A percentile compares a stretch with the other conserved stretches of the same genome.
phyloP scores from a whole-genome alignment of 1,140 invertebrate genomes.

The Coelopa frigida region DNA sequence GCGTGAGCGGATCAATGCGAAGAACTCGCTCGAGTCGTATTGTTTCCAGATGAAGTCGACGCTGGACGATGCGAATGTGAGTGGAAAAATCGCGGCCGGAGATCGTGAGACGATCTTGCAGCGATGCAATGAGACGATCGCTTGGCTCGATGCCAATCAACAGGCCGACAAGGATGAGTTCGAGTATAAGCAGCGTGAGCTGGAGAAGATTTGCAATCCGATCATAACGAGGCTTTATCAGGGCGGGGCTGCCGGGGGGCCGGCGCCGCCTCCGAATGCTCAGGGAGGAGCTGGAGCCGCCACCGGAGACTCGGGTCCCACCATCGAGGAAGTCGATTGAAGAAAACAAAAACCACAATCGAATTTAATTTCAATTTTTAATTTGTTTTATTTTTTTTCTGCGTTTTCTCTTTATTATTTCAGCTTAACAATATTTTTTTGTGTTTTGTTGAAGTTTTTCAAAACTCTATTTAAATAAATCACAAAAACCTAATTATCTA shows the following conservation, averaged over 20 bases:
- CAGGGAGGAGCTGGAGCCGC: constrained; percentile 48
- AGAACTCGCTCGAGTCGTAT: constrained; percentile 89
- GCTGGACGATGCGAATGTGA: constrained; percentile 79
- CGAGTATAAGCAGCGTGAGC: constrained; percentile 83
- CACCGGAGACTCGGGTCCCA: constrained; percentile 65
- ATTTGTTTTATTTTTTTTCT: no score
- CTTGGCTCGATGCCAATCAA: constrained; percentile 93
- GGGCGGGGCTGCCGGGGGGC: constrained; percentile 43
- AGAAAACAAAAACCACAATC: constrained; percentile 16
- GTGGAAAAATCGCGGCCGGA: constrained; percentile 75
- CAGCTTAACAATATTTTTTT: no score
- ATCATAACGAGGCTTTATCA: constrained; percentile 79
- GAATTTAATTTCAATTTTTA: no score
- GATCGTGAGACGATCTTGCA: constrained; percentile 81
- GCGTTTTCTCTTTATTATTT: no score
- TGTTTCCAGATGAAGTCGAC: constrained; percentile 96
- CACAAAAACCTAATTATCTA: not conserved
- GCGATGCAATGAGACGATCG: constrained; percentile 86
- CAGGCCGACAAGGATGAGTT: constrained; percentile 87
- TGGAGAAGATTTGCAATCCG: constrained; percentile 75
- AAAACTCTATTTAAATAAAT: constrained; percentile 2
- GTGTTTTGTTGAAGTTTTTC: no score
- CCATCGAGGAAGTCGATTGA: constrained; percentile 94
- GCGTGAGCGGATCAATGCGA: constrained; percentile 76
- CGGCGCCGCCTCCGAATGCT: constrained; percentile 47